Conservation (phyloP, 2,113 vertebrate genomes). For the Poeciliopsis turrubarensis region DNA sequence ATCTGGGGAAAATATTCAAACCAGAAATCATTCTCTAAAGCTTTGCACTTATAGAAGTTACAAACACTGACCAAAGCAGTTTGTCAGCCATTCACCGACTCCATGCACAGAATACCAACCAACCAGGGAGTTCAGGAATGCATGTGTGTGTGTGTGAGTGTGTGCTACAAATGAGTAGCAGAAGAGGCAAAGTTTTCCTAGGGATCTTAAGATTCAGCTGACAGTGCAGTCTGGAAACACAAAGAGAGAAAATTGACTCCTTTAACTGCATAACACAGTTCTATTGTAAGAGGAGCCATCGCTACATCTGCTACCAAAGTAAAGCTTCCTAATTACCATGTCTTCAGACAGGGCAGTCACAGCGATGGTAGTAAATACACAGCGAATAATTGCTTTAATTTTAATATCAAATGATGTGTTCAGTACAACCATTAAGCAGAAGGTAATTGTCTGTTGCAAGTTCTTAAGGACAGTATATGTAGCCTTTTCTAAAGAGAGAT, state of each 20-base stretch:
- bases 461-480: constrained; percentile 11
- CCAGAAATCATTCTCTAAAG: constrained; percentile 1
- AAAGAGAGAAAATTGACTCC: constrained; percentile 62
- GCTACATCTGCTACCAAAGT: constrained; percentile 53
- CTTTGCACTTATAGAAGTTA: constrained; percentile 32
- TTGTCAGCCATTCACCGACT: constrained; percentile 40
- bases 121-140: constrained; percentile 13
- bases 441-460: constrained; percentile 22
- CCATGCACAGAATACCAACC: constrained; percentile 50
- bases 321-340: constrained; percentile 49
- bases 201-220: constrained; percentile 62
- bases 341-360: constrained; percentile 42
- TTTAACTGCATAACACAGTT: constrained; percentile 40
- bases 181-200: constrained; percentile 38
- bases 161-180: constrained; percentile 9
- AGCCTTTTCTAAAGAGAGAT: not conserved
- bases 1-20: not conserved
- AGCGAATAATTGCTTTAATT: constrained; percentile 51
- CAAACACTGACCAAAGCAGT: constrained; percentile 3
- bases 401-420: constrained; percentile 44
- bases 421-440: constrained; percentile 26
- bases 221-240: constrained; percentile 35
- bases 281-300: constrained; percentile 48
- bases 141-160: not conserved
- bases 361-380: constrained; percentile 42